These are phyloP conservation scores for Himalopsyche kuldschensis DNA, from an alignment of 2,888 invertebrate genomes.

Conservation along the genomic window DNA sequence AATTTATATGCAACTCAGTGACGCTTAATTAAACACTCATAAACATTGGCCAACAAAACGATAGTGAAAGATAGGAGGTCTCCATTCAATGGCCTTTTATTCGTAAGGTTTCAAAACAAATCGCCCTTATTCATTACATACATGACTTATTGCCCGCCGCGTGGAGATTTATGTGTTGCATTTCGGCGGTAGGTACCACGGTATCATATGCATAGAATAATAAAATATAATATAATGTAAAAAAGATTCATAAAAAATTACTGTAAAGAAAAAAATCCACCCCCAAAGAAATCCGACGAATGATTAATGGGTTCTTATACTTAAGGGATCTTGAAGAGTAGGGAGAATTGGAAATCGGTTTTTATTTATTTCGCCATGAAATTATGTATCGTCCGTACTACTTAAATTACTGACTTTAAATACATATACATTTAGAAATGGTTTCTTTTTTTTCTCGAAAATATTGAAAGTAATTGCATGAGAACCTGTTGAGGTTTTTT, in stretches of 20 bases:
- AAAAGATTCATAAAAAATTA: constrained; percentile 9
- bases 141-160: constrained; percentile 53
- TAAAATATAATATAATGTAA: constrained; percentile 27
- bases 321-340: constrained; percentile 22
- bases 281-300: constrained; percentile 16
- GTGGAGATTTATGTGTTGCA: constrained; percentile 22
- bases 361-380: too few relatives aligned
- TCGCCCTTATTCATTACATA: constrained; percentile 62
- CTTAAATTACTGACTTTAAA: too few relatives aligned
- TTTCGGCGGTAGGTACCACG: constrained; percentile 18
- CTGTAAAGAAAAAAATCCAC: constrained; percentile 4
- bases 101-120: constrained; percentile 61
- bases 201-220: constrained; percentile 36
- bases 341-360: constrained; percentile 3
- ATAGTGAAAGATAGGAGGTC: constrained; percentile 20
- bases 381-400: too few relatives aligned
- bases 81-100: constrained; percentile 57
- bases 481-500: too few relatives aligned
- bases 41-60: constrained; percentile 43
- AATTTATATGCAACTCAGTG: constrained; percentile 51
- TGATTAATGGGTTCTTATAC: constrained; percentile 32
- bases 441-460: too few relatives aligned
- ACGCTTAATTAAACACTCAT: constrained; percentile 63
- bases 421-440: too few relatives aligned
- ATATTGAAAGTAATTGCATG: too few relatives aligned